Evolutionary conservation across 2,113 vertebrate species (phyloP).

Genomic region (Myotis brandtii): DNA sequence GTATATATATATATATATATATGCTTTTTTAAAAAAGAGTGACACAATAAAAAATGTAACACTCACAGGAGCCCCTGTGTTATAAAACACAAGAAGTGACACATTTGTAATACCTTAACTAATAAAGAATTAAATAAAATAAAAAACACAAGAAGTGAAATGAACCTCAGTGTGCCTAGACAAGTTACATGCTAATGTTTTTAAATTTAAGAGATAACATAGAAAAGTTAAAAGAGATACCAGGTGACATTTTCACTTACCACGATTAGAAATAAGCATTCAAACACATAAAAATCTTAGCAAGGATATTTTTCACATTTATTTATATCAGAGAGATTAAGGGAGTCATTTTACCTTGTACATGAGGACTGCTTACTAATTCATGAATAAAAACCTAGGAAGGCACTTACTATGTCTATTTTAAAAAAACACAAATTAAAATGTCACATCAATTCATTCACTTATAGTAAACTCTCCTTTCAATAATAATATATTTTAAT

Average conservation of each 20-base stretch:
- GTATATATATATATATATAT: too few species aligned
- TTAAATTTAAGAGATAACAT: conserved; percentile 10
- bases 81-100: neutral
- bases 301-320: conserved; percentile 16
- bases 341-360: neutral
- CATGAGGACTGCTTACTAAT: conserved; percentile 19
- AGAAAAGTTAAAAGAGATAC: conserved; percentile 6
- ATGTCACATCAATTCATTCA: conserved; percentile 34
- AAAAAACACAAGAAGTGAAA: conserved; percentile 3
- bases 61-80: neutral
- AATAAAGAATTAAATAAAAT: too few species aligned
- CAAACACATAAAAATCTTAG: neutral
- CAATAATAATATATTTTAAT: neutral
- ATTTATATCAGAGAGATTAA: neutral
- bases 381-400: conserved; percentile 27
- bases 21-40: neutral
- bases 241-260: neutral
- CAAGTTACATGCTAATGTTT: neutral
- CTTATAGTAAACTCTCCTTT: conserved; percentile 7
- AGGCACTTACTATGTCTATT: neutral
- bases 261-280: conserved; percentile 45
- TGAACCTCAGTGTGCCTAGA: neutral
- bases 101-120: too few species aligned
- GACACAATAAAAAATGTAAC: neutral
- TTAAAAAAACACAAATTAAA: conserved; percentile 52